Conservation (phyloP, 2,888 invertebrate genomes). For the Mesorhabditis belari region DNA sequence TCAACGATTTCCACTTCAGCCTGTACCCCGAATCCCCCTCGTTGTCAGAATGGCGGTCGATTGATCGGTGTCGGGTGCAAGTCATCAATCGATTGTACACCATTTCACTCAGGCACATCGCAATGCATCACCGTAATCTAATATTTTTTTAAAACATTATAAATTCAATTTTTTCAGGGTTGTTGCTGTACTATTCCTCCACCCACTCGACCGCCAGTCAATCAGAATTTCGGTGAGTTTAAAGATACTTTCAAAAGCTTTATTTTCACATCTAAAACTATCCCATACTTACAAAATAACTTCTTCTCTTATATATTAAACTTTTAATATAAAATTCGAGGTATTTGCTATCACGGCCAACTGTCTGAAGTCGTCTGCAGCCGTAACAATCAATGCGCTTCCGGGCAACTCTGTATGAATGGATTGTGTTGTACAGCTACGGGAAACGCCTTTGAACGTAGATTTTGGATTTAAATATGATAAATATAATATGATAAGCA, state of each 20-base stretch:
- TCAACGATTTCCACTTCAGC: no score
- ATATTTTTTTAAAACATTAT: conserved; percentile 1
- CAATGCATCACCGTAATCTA: not conserved
- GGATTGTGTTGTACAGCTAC: conserved; percentile 47
- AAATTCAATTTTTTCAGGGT: conserved; percentile 30
- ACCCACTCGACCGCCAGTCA: conserved; percentile 7
- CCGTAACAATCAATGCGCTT: conserved; percentile 36
- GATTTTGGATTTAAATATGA: not conserved
- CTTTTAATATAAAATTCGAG: conserved; percentile 11
- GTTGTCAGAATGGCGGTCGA: conserved; percentile 40
- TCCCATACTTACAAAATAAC: no score
- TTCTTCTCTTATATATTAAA: not conserved
- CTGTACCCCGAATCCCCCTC: conserved; percentile 2
- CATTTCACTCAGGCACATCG: conserved; percentile 19
- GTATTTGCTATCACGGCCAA: conserved; percentile 44
- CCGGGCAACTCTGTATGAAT: conserved; percentile 41
- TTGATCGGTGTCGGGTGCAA: conserved; percentile 35
- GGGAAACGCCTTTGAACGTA: conserved; percentile 13
- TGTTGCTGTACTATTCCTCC: conserved; percentile 36
- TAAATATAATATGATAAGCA: not conserved
- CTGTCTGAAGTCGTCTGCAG: conserved; percentile 40
- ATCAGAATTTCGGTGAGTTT: conserved; percentile 14
- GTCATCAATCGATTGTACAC: conserved; percentile 36
- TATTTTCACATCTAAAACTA: not conserved
- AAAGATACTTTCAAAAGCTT: not conserved